These are phyloP conservation scores for Notothenia rossii DNA, from an alignment of 2,113 vertebrate species.

Conservation along the genomic window DNA sequence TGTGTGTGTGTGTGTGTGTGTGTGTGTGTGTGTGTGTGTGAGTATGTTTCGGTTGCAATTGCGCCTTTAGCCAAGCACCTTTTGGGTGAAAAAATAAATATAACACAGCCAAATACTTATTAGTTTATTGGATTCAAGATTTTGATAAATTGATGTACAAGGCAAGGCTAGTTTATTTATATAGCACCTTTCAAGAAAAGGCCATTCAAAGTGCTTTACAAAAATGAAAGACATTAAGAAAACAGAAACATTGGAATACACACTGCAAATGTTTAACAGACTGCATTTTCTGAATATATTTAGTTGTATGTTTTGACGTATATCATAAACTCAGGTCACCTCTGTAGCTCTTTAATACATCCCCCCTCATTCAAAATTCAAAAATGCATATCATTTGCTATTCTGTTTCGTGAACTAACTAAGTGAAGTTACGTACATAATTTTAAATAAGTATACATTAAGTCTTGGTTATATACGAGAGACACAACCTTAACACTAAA, in stretches of 20 bases:
- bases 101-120: background rate
- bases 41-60: slow-evolving; percentile 15
- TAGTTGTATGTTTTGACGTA: background rate
- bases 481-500: too few species aligned
- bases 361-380: background rate
- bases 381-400: background rate
- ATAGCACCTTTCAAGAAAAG: too few species aligned
- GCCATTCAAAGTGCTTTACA: too few species aligned
- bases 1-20: slow-evolving; percentile 1
- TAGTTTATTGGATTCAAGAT: background rate
- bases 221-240: too few species aligned
- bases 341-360: background rate
- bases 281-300: background rate
- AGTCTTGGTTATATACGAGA: too few species aligned
- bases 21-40: background rate
- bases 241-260: background rate
- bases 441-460: too few species aligned
- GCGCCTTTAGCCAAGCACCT: slow-evolving; percentile 2
- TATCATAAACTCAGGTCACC: background rate
- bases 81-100: background rate
- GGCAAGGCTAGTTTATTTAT: too few species aligned
- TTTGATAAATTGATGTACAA: background rate
- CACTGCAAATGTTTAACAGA: too few species aligned
- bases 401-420: background rate
- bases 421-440: too few species aligned